Evolutionary conservation across 2,797 vertebrate genomes (phyloP).

Genomic region (Dryobates pubescens): DNA sequence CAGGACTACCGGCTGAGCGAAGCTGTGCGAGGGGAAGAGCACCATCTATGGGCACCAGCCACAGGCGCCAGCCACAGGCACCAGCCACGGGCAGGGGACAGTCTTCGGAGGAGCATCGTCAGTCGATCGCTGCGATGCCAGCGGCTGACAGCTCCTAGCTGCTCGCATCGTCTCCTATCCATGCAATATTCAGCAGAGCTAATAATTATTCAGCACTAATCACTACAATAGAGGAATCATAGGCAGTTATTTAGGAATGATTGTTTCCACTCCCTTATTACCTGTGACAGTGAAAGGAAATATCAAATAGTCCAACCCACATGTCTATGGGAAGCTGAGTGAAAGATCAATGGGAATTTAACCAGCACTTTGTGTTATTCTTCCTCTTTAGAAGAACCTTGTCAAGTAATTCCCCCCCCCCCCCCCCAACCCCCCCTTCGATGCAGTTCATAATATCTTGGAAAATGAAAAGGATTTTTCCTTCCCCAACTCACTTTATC

Average conservation of each 20-base stretch:
- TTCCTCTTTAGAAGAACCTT: constrained; percentile 50
- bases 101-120: background rate
- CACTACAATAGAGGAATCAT: constrained; percentile 68
- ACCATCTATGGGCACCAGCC: constrained; percentile 41
- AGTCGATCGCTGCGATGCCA: background rate
- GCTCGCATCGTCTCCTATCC: background rate
- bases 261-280: constrained; percentile 73
- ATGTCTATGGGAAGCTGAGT: constrained; percentile 46
- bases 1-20: background rate
- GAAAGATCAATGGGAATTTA: constrained; percentile 69
- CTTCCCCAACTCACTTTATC: background rate
- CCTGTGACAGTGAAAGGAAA: constrained; percentile 69
- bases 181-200: constrained; percentile 29
- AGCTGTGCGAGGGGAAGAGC: constrained; percentile 34
- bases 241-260: constrained; percentile 78
- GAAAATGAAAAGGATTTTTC: constrained; percentile 53
- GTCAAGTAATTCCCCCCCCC: constrained; percentile 29
- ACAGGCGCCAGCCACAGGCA: background rate
- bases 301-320: constrained; percentile 58
- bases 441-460: constrained; percentile 40
- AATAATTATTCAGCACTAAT: constrained; percentile 78
- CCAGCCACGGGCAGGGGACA: background rate
- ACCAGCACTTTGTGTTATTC: constrained; percentile 63
- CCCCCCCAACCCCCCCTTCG: background rate
- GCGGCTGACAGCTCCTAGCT: background rate